A percentile compares a stretch with the other conserved stretches of the same genome.
These are phyloP conservation scores for Azemiops feae DNA, from an alignment of 2,113 vertebrate species.

Conservation along the genomic window DNA sequence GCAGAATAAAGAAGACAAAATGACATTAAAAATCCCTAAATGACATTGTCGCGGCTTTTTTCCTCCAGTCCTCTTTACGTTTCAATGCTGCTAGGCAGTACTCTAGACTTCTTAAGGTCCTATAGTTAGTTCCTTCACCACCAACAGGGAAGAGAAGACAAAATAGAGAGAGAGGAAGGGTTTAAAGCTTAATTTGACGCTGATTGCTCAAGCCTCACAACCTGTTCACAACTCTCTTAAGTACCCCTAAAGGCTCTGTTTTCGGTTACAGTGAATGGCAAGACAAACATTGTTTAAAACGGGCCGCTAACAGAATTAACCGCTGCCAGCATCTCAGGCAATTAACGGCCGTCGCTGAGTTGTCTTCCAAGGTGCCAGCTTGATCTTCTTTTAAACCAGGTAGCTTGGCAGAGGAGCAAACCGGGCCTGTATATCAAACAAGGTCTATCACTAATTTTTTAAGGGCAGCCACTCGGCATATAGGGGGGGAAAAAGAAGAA, in stretches of 20 bases:
- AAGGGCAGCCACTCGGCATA: background rate
- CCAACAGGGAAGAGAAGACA: slow-evolving; percentile 33
- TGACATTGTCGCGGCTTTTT: slow-evolving; percentile 77
- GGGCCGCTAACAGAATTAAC: slow-evolving; percentile 69
- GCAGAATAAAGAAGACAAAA: slow-evolving; percentile 80
- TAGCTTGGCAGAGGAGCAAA: slow-evolving; percentile 60
- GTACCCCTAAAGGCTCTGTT: slow-evolving; percentile 72
- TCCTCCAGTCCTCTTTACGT: slow-evolving; percentile 74
- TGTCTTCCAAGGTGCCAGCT: slow-evolving; percentile 50
- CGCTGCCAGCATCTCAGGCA: slow-evolving; percentile 59
- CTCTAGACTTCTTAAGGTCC: slow-evolving; percentile 79
- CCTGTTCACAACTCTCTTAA: slow-evolving; percentile 75
- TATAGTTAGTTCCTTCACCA: slow-evolving; percentile 71
- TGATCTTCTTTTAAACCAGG: slow-evolving; percentile 63
- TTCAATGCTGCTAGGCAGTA: slow-evolving; percentile 74
- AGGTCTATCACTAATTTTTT: slow-evolving; percentile 48
- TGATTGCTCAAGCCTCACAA: slow-evolving; percentile 68
- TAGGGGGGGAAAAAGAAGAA: slow-evolving; percentile 24
- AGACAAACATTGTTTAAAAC: slow-evolving; percentile 78
- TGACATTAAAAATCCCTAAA: slow-evolving; percentile 82
- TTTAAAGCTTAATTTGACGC: slow-evolving; percentile 78
- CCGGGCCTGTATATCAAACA: slow-evolving; percentile 49
- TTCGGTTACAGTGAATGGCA: slow-evolving; percentile 71
- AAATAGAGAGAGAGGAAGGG: slow-evolving; percentile 58
- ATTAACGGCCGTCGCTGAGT: slow-evolving; percentile 66